Conservation (phyloP, 2,113 vertebrate species). For the Petromus typicus region DNA sequence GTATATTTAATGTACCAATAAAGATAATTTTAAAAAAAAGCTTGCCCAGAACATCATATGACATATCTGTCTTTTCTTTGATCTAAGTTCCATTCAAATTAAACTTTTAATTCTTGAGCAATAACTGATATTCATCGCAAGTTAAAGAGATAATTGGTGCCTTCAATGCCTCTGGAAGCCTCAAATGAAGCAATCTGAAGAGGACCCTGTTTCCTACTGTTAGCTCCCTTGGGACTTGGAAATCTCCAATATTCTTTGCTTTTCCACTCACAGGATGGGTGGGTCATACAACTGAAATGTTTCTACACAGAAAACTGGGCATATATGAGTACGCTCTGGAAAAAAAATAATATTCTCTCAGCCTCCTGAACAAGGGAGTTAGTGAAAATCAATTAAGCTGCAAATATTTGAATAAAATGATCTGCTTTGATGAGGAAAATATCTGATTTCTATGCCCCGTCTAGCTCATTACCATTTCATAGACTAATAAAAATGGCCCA, state of each 20-base stretch:
- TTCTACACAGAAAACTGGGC: not conserved
- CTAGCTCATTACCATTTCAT: not conserved
- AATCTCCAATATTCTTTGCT: not conserved
- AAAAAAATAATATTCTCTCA: not conserved
- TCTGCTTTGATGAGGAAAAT: not conserved
- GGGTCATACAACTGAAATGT: not conserved
- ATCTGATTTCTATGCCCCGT: not conserved
- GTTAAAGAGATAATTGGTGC: not conserved
- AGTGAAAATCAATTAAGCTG: not conserved
- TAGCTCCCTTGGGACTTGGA: not conserved
- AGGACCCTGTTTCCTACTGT: not conserved
- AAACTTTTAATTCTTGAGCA: not conserved
- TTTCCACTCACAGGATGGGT: not conserved
- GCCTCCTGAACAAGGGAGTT: not conserved
- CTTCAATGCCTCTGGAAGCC: not conserved
- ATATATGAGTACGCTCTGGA: not conserved
- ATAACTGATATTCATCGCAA: not conserved
- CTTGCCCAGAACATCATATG: not conserved
- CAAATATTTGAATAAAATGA: not conserved
- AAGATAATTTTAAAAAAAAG: too few species aligned
- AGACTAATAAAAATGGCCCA: not conserved
- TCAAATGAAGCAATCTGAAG: not conserved
- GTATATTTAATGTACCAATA: too few species aligned
- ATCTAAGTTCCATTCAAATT: not conserved
- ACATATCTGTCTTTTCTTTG: not conserved